A percentile compares a stretch with the other conserved stretches of the same genome.
Conservation (phyloP, 2,113 vertebrate species). For the Dasypus novemcinctus region DNA sequence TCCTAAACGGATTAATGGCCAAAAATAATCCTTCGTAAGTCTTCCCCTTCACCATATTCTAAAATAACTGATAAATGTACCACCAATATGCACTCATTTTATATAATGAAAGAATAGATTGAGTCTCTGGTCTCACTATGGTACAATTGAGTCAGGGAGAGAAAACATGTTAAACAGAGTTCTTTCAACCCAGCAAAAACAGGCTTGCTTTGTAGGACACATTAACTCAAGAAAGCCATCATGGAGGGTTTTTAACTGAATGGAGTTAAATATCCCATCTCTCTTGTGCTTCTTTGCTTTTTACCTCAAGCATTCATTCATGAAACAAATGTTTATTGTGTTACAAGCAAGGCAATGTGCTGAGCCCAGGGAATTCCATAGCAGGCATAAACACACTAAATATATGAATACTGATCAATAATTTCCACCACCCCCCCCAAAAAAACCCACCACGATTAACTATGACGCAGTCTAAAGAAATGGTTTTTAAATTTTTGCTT, state of each 20-base stretch:
- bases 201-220: neutral
- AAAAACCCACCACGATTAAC: neutral
- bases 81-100: neutral
- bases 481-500: neutral
- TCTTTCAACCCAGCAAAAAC: neutral
- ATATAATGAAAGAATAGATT: neutral
- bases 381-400: neutral
- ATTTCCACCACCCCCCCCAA: too few species aligned
- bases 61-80: neutral
- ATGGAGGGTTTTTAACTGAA: neutral
- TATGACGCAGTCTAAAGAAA: neutral
- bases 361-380: neutral
- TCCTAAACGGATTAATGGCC: neutral
- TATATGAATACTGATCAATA: neutral
- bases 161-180: neutral
- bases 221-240: neutral
- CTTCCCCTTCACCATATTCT: neutral
- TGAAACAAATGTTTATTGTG: neutral
- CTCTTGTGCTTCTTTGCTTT: neutral
- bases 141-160: neutral
- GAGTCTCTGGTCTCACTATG: neutral
- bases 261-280: neutral
- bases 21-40: neutral
- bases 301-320: neutral
- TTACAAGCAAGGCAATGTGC: neutral